Evolutionary conservation across 2,888 invertebrate genomes (phyloP).

Genomic region (Drosophila kuntzei): DNA sequence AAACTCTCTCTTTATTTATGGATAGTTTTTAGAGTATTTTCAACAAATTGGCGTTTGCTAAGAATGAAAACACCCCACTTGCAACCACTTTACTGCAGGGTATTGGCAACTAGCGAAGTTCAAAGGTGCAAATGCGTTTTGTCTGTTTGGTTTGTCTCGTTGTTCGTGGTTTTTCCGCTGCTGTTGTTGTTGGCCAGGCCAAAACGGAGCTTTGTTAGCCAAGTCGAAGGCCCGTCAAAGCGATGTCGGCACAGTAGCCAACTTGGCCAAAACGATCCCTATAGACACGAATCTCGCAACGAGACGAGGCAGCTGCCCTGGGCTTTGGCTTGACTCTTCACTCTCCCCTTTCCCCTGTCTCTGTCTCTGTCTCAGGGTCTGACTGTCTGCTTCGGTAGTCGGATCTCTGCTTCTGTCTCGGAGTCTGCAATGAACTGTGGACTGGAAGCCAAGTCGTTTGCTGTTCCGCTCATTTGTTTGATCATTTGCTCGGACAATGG

Average conservation of each 20-base stretch:
- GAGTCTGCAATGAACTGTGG: not conserved
- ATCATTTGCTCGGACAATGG: conserved; percentile 81
- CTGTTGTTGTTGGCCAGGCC: conserved; percentile 25
- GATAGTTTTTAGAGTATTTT: not conserved
- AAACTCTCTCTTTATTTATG: too few species aligned
- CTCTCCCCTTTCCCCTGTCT: not conserved
- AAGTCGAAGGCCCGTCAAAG: conserved; percentile 45
- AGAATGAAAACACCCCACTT: not conserved
- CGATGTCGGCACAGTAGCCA: conserved; percentile 42
- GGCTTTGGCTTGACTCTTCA: conserved; percentile 10
- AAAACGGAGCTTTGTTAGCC: conserved; percentile 30
- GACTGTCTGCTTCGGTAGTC: not conserved
- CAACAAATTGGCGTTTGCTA: not conserved
- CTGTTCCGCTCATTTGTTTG: conserved; percentile 77
- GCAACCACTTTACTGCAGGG: not conserved
- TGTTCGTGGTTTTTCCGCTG: conserved; percentile 6
- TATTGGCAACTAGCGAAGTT: conserved; percentile 58
- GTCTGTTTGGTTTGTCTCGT: conserved; percentile 32
- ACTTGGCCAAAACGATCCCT: conserved; percentile 36
- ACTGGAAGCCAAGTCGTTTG: conserved; percentile 42
- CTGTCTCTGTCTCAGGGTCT: conserved; percentile 11
- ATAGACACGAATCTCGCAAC: conserved; percentile 39
- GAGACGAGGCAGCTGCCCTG: conserved; percentile 50
- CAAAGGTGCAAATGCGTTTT: conserved; percentile 81
- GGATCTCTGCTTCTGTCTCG: not conserved